A percentile compares a stretch with the other conserved stretches of the same genome.
Evolutionary conservation across 2,797 vertebrate species (phyloP).

Genomic region (Sciurus vulgaris): DNA sequence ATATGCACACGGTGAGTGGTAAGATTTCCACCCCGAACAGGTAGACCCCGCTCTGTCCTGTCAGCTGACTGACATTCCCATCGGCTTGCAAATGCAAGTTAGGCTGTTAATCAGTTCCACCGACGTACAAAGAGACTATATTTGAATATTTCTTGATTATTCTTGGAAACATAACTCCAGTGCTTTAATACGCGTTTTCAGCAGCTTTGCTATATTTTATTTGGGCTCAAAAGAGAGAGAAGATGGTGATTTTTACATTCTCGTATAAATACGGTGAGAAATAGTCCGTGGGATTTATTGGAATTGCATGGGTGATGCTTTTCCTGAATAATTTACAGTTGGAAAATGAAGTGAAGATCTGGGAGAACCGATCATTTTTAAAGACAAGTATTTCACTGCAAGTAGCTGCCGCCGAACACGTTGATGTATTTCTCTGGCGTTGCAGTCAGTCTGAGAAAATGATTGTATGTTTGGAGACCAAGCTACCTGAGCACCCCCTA

Average conservation of each 20-base stretch:
- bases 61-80: background rate
- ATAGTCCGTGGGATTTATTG: conserved; percentile 68
- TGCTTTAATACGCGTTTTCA: conserved; percentile 55
- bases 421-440: conserved; percentile 30
- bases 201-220: conserved; percentile 66
- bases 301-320: conserved; percentile 57
- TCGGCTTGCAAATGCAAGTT: background rate
- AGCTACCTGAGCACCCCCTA: background rate
- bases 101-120: conserved; percentile 30
- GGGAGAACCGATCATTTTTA: conserved; percentile 70
- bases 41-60: background rate
- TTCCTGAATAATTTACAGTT: conserved; percentile 76
- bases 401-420: background rate
- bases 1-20: background rate
- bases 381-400: conserved; percentile 66
- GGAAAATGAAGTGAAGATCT: conserved; percentile 57
- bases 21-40: conserved; percentile 39
- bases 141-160: conserved; percentile 70
- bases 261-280: conserved; percentile 71
- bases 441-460: conserved; percentile 9
- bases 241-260: conserved; percentile 65
- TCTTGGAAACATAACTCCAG: conserved; percentile 62
- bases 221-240: conserved; percentile 46
- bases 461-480: background rate
- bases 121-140: background rate